Evolutionary conservation across 2,888 invertebrate genomes (phyloP), one percentile per base, ranked within the genome.

Genomic region (Agriopis leucophaearia): DNA sequence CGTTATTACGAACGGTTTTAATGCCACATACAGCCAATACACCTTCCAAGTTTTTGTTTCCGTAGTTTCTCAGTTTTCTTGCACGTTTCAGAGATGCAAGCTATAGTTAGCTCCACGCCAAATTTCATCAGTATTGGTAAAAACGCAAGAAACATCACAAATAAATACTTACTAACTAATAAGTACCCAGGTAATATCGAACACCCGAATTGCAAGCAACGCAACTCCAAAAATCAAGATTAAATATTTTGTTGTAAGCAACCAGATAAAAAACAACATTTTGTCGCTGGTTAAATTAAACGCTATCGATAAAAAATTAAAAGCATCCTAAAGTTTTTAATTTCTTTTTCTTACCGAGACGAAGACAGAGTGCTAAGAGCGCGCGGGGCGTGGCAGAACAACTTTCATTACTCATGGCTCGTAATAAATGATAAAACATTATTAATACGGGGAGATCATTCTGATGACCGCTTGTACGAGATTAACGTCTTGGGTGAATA

Each of bases 371-470:
- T 89, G 87, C 82, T 81, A 86, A 78, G 84, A 85, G 84, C 86
- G 87, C 83, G 87, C 87, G 87, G 91, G 92, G 94, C 93, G 93
- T 91, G 92, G 87, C 88, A 74, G 88, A 81, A 86, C 88, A 88
- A 92, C 88, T 92, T 92, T 91, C 94, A 94, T 94, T 93, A 94
- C 93, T 93, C 93, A 92, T 82, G 80, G 82, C 83, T 84, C 82
- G 87, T 94, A 91, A 94, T 92, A 94, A 94, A 94, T 94, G 92
- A 94, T 94, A 94, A 93, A 91, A 92, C 92, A 94, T 94, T 94
- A 94, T 94, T 93, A 94, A 93, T 93, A 89, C 85, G 85, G 81
- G 79, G 86, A 87, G 90, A 92, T 92, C 90, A 88, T 81, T 82
- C 84, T 84, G 90, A 91, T 88, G 89, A 85, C 87, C 84, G 87